Evolutionary conservation across 2,113 vertebrate species (phyloP).

Genomic region (Albula goreensis): DNA sequence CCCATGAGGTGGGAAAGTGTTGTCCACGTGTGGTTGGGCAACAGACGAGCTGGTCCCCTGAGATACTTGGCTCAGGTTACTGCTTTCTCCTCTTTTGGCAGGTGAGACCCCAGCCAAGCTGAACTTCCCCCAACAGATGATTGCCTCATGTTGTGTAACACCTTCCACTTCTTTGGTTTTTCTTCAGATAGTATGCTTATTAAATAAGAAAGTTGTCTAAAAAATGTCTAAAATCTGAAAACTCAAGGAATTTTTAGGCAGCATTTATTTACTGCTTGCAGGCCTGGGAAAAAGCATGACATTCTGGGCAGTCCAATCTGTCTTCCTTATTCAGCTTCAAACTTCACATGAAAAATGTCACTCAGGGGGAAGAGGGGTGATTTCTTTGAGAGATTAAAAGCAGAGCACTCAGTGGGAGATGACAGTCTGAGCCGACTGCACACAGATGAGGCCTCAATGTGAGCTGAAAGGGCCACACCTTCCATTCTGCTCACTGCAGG

Average conservation of each 20-base stretch:
- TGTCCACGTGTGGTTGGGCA: background rate
- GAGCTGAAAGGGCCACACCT: constrained; percentile 3
- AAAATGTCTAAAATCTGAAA: background rate
- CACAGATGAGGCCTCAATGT: background rate
- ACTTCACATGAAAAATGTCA: background rate
- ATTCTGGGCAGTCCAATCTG: background rate
- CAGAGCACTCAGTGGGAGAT: background rate
- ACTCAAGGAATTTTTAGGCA: background rate
- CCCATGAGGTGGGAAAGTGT: too few relatives aligned
- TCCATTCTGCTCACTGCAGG: background rate
- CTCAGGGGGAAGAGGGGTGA: background rate
- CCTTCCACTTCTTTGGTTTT: too few relatives aligned
- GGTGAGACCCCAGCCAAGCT: background rate
- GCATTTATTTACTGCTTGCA: background rate
- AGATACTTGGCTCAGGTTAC: background rate
- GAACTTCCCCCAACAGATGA: too few relatives aligned
- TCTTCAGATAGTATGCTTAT: too few relatives aligned
- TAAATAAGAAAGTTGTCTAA: too few relatives aligned
- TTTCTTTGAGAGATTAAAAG: background rate
- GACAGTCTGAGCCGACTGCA: background rate
- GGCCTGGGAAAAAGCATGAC: background rate
- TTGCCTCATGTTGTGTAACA: background rate
- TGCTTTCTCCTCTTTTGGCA: background rate
- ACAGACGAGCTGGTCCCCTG: background rate
- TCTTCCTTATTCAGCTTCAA: background rate